Base-by-base conservation (phyloP, 2,888 invertebrate species). In the Leptopterna dolabrata region DNA sequence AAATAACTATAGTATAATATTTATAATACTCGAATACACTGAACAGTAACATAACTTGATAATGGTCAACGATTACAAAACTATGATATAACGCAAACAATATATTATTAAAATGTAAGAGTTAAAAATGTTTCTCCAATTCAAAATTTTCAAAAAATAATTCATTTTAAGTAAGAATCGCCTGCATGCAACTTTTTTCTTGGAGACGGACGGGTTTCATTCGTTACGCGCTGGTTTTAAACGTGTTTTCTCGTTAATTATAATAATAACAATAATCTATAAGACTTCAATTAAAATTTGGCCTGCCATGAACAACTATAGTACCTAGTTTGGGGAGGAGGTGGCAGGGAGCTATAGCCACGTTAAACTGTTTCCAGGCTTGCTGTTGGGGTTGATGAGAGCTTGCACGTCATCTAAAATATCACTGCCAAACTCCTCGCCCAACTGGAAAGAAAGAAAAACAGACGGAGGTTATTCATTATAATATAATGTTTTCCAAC, bases 331-430 rank as follows among this genome's bases (percentile, higher is more conserved):
- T 7, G 24, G 63, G 63, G 63, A 63, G 19, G 63, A 19, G 24
- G 24, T 19, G 78, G 45, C 14, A 13, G 78, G 55, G 47, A 83
- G 81, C 88, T 89, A 97, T 93, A 97, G 95, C 97, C 97, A 97
- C 91, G 96, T 97, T 91, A 97, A 94, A 91, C 95, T 95, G 92
- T 96, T 96, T 92, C 96, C 96, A 91, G 96, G 95, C 93, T 97
- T 97, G 92, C 95, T 96, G 91, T 95, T 95, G 90, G 97, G 95
- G 93, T 96, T 96, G 91, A 97, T 96, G 91, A 98, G 94, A 90
- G 96, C 96, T 93, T 97, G 96, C 91, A 97, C 97, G 92, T 96
- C 94, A 90, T 97, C 97, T 92, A 97, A 94, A 92, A 97, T 96
- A 92, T 96, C 96, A 92, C 94, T 96, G 91, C 96, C 95, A 92